A percentile compares a stretch with the other conserved stretches of the same genome.
Evolutionary conservation across 2,797 vertebrate species (phyloP).

Genomic region (Myotis vivesi): DNA sequence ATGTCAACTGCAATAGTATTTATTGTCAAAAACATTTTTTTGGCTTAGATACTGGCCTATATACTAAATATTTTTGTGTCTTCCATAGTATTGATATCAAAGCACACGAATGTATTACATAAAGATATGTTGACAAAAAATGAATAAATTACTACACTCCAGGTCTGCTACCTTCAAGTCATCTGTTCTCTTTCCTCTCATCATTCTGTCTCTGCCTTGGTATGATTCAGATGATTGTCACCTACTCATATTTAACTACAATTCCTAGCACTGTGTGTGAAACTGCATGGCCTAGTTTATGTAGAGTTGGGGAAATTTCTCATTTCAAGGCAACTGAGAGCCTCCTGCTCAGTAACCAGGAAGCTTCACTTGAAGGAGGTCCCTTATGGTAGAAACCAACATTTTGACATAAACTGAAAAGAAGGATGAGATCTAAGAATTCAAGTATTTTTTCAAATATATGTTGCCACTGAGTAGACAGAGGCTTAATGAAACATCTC

Average conservation of each 20-base stretch:
- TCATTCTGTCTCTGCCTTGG: background rate
- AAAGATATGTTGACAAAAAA: background rate
- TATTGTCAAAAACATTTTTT: background rate
- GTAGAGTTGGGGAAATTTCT: background rate
- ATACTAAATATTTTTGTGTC: conserved; percentile 1
- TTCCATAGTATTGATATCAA: background rate
- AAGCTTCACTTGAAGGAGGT: background rate
- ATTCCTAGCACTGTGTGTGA: background rate
- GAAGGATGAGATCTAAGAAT: background rate
- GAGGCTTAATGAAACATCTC: background rate
- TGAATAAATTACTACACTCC: background rate
- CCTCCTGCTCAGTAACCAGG: background rate
- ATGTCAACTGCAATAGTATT: background rate
- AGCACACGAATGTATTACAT: background rate
- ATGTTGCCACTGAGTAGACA: background rate
- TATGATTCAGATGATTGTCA: background rate
- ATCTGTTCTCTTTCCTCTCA: background rate
- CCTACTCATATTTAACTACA: background rate
- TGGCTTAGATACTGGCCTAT: background rate
- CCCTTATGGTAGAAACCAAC: background rate
- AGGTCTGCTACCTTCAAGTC: background rate
- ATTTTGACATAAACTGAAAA: background rate
- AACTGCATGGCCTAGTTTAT: background rate
- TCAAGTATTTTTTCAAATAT: background rate
- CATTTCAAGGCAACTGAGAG: background rate